Percentiles rank a stretch among this genome's conserved stretches.
Evolutionary conservation across 2,797 vertebrate genomes (phyloP).

Genomic region (Morelia viridis): DNA sequence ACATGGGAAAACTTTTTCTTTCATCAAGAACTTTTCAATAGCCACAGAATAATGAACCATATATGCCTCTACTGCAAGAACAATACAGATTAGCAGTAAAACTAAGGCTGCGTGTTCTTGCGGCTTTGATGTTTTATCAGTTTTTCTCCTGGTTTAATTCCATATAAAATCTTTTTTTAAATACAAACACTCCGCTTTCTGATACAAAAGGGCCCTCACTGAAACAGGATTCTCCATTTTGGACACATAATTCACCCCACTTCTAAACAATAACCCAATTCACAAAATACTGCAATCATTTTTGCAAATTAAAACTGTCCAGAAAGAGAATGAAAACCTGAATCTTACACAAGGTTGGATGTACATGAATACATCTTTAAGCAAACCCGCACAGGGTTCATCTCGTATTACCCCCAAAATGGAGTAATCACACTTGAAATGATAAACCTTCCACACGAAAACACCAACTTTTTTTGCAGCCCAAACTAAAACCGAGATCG

Average conservation of each 20-base stretch:
- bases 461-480: conserved; percentile 18
- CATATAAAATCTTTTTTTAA: neutral
- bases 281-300: neutral
- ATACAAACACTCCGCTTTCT: neutral
- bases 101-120: neutral
- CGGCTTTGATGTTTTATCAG: neutral
- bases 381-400: neutral
- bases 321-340: neutral
- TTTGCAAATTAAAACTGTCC: neutral
- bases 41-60: neutral
- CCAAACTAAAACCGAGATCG: neutral
- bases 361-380: neutral
- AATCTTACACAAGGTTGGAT: neutral
- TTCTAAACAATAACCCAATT: neutral
- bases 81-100: neutral
- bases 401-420: neutral
- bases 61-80: neutral
- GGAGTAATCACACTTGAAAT: neutral
- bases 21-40: neutral
- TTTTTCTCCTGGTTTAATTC: neutral
- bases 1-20: conserved; percentile 20
- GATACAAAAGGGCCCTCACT: neutral
- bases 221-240: neutral
- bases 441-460: neutral
- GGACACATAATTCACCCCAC: neutral